phyloP scores from a whole-genome alignment of 2,888 invertebrate species.

The Acleris laterana region DNA sequence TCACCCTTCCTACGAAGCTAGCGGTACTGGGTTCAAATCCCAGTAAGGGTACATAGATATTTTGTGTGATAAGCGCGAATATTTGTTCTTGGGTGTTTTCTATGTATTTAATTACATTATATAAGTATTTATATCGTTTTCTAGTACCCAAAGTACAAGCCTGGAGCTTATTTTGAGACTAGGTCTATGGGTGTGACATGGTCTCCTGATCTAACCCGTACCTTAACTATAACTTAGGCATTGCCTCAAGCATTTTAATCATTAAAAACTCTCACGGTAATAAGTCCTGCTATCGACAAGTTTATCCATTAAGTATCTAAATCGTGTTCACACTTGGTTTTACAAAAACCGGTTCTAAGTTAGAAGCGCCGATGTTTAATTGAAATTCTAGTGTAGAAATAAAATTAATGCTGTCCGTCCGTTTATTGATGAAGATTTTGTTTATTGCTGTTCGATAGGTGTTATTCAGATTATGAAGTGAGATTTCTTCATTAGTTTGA shows the following conservation, averaged over 20 bases:
- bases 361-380: slow-evolving; percentile 31
- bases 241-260: background rate
- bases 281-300: slow-evolving; percentile 32
- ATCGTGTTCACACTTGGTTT: slow-evolving; percentile 35
- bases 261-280: slow-evolving; percentile 30
- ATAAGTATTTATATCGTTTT: too few species aligned
- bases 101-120: too few species aligned
- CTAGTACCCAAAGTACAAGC: too few species aligned
- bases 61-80: too few species aligned
- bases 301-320: slow-evolving; percentile 37
- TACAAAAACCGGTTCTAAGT: slow-evolving; percentile 29
- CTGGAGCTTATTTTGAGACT: too few species aligned
- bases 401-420: slow-evolving; percentile 29
- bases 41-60: too few species aligned
- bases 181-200: too few species aligned
- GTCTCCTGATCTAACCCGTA: too few species aligned
- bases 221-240: background rate
- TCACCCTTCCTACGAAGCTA: too few species aligned
- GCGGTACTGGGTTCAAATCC: too few species aligned
- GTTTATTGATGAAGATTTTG: slow-evolving; percentile 24
- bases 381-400: slow-evolving; percentile 30
- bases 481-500: background rate
- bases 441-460: slow-evolving; percentile 13
- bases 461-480: background rate
- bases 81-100: too few species aligned